Conservation (phyloP, 2,888 invertebrate genomes). For the Reticulitermes lucifugus region DNA sequence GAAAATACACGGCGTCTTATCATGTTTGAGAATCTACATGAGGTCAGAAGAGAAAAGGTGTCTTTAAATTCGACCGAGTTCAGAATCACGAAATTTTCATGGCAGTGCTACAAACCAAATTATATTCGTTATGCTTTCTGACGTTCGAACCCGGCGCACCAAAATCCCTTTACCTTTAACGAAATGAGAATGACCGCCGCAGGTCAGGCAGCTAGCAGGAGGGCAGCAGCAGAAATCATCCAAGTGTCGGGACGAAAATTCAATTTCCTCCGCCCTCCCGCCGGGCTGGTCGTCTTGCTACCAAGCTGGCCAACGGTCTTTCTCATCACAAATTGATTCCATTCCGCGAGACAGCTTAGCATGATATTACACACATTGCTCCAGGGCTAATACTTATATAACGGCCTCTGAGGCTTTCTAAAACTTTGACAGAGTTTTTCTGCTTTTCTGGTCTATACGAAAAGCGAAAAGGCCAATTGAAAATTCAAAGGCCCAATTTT, state of each 20-base stretch:
- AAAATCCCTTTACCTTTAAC: constrained; percentile 2
- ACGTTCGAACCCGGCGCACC: neutral
- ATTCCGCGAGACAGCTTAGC: constrained; percentile 16
- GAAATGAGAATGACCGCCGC: constrained; percentile 7
- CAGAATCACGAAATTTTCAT: too few species aligned
- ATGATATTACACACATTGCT: neutral
- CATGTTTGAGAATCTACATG: too few species aligned
- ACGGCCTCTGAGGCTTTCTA: neutral
- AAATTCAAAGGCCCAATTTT: too few species aligned
- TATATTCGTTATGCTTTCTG: too few species aligned
- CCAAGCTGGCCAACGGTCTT: neutral
- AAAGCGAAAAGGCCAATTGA: too few species aligned
- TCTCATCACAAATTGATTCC: constrained; percentile 19
- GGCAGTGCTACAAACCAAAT: too few species aligned
- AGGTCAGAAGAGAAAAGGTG: too few species aligned
- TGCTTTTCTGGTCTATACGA: too few species aligned
- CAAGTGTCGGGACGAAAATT: constrained; percentile 29
- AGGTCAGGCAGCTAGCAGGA: constrained; percentile 5
- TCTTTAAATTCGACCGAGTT: too few species aligned
- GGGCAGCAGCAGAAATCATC: constrained; percentile 20
- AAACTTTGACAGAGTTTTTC: neutral
- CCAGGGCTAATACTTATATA: neutral
- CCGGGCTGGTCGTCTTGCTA: neutral
- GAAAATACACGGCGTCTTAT: too few species aligned
- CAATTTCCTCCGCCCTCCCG: neutral